Evolutionary conservation across 2,888 invertebrate species (phyloP), one percentile per base, ranked within the genome.

Genomic region (Dasypogon diadema): DNA sequence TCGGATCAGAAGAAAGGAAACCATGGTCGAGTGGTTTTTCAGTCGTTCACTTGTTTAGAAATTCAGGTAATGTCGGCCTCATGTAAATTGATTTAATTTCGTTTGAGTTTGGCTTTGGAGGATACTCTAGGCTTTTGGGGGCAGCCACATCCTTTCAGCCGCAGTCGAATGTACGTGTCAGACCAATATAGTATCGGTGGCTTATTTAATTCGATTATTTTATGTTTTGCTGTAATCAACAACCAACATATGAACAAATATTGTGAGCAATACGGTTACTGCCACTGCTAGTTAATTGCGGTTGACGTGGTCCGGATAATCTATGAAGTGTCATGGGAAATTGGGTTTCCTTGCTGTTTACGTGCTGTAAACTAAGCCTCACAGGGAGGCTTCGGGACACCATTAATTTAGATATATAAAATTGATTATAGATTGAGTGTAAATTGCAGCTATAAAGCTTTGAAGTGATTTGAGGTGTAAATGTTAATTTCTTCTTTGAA

Each of bases 81-180:
- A 74, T 74, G 74, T 74, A 74, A 74, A 74, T 74, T 74, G 74
- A 74, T 74, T 74, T 74, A 74, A 63, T 74, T 74, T 74, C 60
- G 74, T 74, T 74, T 74, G 74, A 74, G 58, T 58, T 21, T 24
- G 58, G 48, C 74, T 54, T 30, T 51, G 30, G 70, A 70, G 34
- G 18, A n/a, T 18, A 12, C 48, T 18, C 18, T 12, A 46, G 12
- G 37, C 34, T 70, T 16, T 26, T 70, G 21, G 54, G 54, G 46
- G n/a, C 12, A 34, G 70, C 54, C 34, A 18, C 54, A 70, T 70
- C 34, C 70, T 54, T 24, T 30, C 70, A 30, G 54, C 70, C 54
- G 54, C 70, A 70, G 54, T 30, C 30, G 34, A 18, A 54, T 70
- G 70, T 70, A 70, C 70, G 70, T 70, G 70, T 70, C 70, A 12